A percentile compares a stretch with the other conserved stretches of the same genome.
Evolutionary conservation across 2,113 vertebrate genomes (phyloP).

Genomic region (Scalopus aquaticus): DNA sequence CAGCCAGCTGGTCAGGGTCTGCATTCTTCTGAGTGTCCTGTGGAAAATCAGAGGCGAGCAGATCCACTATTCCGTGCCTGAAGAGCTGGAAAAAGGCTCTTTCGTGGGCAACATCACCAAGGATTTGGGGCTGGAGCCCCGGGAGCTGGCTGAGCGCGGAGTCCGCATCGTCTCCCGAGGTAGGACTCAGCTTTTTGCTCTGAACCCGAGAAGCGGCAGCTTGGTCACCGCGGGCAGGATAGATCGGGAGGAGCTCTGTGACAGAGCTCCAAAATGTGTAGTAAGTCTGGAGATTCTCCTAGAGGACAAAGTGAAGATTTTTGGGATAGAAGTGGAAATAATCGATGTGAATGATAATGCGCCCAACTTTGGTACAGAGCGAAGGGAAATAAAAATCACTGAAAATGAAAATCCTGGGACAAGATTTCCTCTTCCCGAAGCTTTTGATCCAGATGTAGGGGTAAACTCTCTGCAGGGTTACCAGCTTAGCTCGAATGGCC

Average conservation of each 20-base stretch:
- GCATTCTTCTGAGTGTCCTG: constrained; percentile 65
- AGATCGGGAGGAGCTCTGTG: constrained; percentile 85
- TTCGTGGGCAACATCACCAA: constrained; percentile 83
- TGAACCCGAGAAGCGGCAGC: constrained; percentile 81
- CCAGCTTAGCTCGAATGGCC: constrained; percentile 55
- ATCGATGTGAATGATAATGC: constrained; percentile 81
- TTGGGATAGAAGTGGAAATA: constrained; percentile 77
- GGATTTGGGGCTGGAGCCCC: constrained; percentile 81
- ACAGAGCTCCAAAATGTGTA: constrained; percentile 57
- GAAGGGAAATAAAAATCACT: constrained; percentile 74
- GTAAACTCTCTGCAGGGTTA: constrained; percentile 78
- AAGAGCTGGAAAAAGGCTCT: constrained; percentile 84
- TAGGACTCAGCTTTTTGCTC: constrained; percentile 81
- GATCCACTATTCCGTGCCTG: constrained; percentile 83
- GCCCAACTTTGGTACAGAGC: constrained; percentile 70
- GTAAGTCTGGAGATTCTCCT: constrained; percentile 77
- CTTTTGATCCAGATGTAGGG: constrained; percentile 78
- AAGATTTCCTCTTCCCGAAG: constrained; percentile 79
- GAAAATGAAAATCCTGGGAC: constrained; percentile 61
- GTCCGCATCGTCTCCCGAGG: constrained; percentile 81
- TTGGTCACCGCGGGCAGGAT: constrained; percentile 81
- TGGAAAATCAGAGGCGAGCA: constrained; percentile 71
- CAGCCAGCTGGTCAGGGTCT: constrained; percentile 55
- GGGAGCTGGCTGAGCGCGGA: constrained; percentile 77
- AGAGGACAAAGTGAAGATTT: constrained; percentile 75